Conservation (phyloP, 2,113 vertebrate genomes). For the Actenoides lindsayi region DNA sequence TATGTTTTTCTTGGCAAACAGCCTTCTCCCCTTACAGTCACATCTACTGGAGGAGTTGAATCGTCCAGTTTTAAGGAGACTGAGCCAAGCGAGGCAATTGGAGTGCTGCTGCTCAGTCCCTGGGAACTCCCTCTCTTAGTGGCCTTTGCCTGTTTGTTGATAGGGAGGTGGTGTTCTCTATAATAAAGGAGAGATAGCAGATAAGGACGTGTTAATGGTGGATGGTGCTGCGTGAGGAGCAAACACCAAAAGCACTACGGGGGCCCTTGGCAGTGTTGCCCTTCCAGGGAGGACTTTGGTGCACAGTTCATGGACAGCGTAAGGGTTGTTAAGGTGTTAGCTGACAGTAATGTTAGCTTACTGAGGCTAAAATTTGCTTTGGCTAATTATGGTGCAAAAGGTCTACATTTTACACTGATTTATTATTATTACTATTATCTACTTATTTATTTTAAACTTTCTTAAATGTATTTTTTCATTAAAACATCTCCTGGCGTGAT, state of each 20-base stretch:
- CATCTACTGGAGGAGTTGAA: background rate
- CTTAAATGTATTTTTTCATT: background rate
- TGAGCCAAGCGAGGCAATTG: background rate
- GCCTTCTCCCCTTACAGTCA: background rate
- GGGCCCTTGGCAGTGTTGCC: background rate
- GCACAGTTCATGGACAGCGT: background rate
- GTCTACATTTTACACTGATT: background rate
- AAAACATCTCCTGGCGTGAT: background rate
- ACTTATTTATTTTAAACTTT: background rate
- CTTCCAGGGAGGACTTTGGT: background rate
- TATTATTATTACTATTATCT: background rate
- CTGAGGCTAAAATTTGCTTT: background rate
- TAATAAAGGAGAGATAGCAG: background rate
- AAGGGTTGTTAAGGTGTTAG: background rate
- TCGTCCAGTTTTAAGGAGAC: background rate
- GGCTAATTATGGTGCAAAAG: background rate
- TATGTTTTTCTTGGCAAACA: background rate
- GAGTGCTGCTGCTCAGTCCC: background rate
- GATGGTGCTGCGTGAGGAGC: background rate
- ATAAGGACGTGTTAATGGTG: background rate
- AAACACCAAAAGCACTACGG: background rate
- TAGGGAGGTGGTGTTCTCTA: constrained; percentile 1
- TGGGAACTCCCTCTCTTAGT: background rate
- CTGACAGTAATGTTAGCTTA: background rate
- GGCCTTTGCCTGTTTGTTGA: background rate